Evolutionary conservation across 2,797 vertebrate genomes (phyloP).

Genomic region (Peromyscus nudipes): DNA sequence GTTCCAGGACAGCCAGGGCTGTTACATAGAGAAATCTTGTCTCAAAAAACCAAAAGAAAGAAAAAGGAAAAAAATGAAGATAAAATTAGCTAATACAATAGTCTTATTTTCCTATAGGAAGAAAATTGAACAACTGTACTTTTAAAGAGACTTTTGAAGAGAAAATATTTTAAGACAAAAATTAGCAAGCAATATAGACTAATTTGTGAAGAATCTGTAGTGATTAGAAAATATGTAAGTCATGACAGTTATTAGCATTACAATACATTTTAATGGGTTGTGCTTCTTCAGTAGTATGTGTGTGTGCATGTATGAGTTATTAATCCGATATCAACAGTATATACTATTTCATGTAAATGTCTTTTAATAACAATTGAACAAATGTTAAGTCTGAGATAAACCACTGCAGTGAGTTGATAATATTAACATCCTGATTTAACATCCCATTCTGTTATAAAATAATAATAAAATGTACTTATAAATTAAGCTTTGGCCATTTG

Average conservation of each 20-base stretch:
- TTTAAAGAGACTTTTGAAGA: not conserved
- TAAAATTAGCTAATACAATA: not conserved
- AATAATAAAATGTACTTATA: no score
- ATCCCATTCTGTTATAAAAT: not conserved
- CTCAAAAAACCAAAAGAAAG: no score
- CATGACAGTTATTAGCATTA: not conserved
- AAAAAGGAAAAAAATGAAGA: no score
- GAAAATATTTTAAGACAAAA: not conserved
- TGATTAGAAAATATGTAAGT: not conserved
- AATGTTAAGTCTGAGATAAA: not conserved
- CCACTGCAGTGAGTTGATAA: not conserved
- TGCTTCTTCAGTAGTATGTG: not conserved
- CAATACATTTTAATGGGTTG: not conserved
- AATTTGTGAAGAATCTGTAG: not conserved
- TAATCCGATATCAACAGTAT: no score
- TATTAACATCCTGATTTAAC: not conserved
- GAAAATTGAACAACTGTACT: not conserved
- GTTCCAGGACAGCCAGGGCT: no score
- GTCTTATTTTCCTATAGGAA: not conserved
- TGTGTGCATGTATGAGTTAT: not conserved
- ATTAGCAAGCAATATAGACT: not conserved
- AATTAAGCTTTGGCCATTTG: not conserved
- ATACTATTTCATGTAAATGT: not conserved
- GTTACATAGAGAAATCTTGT: no score
- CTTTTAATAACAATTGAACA: not conserved